A percentile compares a stretch with the other conserved stretches of the same genome.
phyloP scores from a whole-genome alignment of 2,888 invertebrate genomes.

The Ectemnius lituratus region DNA sequence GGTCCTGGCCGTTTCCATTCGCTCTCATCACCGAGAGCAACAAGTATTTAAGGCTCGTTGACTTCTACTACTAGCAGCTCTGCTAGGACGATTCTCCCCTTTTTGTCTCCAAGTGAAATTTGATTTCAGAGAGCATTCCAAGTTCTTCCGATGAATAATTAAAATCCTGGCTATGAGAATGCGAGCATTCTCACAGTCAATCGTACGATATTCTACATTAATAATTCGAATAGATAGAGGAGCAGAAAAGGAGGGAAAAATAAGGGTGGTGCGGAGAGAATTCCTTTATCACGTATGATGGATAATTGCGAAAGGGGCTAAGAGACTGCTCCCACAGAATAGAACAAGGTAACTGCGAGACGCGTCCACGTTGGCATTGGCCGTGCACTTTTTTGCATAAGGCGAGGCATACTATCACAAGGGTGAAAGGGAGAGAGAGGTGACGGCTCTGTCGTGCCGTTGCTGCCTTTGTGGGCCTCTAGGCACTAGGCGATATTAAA shows the following conservation, averaged over 20 bases:
- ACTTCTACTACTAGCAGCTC: too few relatives aligned
- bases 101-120: too few relatives aligned
- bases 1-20: slow-evolving; percentile 11
- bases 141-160: too few relatives aligned
- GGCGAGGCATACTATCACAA: not conserved
- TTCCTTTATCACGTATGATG: not conserved
- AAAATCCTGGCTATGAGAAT: too few relatives aligned
- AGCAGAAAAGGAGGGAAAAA: too few relatives aligned
- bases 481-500: slow-evolving; percentile 75
- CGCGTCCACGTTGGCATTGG: slow-evolving; percentile 38
- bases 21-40: slow-evolving; percentile 20
- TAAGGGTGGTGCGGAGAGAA: too few relatives aligned
- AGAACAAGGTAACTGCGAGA: slow-evolving; percentile 23
- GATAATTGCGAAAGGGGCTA: not conserved
- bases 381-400: slow-evolving; percentile 28
- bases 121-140: too few relatives aligned
- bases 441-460: slow-evolving; percentile 31
- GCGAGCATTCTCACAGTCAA: too few relatives aligned
- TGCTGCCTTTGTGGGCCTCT: slow-evolving; percentile 56
- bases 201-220: too few relatives aligned
- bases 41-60: slow-evolving; percentile 25
- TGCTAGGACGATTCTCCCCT: too few relatives aligned
- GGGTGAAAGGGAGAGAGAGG: too few relatives aligned
- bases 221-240: too few relatives aligned
- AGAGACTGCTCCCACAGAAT: slow-evolving; percentile 5